A percentile compares a stretch with the other conserved stretches of the same genome.
Conservation (phyloP, 2,113 vertebrate genomes). For the Thunnus thynnus region DNA sequence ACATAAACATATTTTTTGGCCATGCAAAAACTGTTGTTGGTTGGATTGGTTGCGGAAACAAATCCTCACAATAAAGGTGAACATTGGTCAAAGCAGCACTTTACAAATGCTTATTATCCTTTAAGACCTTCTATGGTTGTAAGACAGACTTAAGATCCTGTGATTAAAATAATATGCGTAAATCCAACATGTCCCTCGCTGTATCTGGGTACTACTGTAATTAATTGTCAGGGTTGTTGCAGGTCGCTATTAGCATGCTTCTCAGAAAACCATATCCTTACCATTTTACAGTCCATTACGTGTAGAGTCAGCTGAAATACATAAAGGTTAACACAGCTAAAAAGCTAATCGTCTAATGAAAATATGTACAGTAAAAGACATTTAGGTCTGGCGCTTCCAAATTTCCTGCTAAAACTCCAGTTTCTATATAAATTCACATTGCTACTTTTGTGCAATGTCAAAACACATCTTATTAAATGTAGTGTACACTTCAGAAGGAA, state of each 20-base stretch:
- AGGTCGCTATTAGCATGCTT: neutral
- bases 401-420: constrained; percentile 3
- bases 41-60: neutral
- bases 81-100: neutral
- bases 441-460: neutral
- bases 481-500: neutral
- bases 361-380: neutral
- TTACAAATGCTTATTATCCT: neutral
- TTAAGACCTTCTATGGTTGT: neutral
- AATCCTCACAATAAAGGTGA: neutral
- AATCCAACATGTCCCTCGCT: neutral
- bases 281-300: constrained; percentile 14
- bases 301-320: constrained; percentile 29
- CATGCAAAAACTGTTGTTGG: too few relatives aligned
- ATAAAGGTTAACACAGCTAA: constrained; percentile 14
- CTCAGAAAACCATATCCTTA: neutral
- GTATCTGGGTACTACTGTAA: neutral
- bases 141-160: neutral
- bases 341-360: neutral
- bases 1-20: too few relatives aligned
- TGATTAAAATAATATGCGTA: neutral
- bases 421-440: neutral
- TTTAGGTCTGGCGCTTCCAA: neutral
- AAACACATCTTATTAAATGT: neutral
- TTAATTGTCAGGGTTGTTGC: constrained; percentile 1